Evolutionary conservation across 2,113 vertebrate species (phyloP).

Genomic region (Elephas maximus): DNA sequence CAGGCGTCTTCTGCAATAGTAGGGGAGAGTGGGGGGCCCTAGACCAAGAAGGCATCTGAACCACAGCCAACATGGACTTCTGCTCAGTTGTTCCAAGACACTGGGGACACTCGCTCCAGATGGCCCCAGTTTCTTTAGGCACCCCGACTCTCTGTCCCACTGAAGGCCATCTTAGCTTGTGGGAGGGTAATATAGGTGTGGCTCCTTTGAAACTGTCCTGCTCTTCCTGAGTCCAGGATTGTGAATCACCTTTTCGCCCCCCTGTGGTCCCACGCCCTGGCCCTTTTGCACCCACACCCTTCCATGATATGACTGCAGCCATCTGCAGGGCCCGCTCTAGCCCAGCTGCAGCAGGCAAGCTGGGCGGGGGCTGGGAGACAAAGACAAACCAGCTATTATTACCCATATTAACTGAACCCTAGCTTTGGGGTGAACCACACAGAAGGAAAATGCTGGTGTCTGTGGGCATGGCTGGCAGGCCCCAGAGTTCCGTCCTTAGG

Average conservation of each 20-base stretch:
- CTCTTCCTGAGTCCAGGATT: neutral
- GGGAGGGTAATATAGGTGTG: neutral
- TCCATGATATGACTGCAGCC: neutral
- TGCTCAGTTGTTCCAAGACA: neutral
- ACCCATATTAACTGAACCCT: neutral
- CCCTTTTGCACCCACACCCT: neutral
- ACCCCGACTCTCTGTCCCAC: neutral
- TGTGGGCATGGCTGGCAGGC: neutral
- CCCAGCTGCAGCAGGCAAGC: constrained; percentile 16
- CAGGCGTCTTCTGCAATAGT: neutral
- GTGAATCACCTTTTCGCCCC: neutral
- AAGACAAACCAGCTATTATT: constrained; percentile 58
- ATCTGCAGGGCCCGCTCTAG: constrained; percentile 25
- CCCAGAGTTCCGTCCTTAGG: neutral
- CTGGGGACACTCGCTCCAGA: neutral
- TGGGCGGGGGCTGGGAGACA: neutral
- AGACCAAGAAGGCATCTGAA: neutral
- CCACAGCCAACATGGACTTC: neutral
- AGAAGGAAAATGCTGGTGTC: neutral
- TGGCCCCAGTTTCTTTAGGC: neutral
- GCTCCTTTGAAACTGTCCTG: neutral
- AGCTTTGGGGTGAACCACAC: neutral
- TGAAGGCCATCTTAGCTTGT: neutral
- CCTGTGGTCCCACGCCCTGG: neutral
- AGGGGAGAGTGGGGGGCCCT: neutral